Conservation (phyloP, 2,113 vertebrate species). For the Chitala chitala region DNA sequence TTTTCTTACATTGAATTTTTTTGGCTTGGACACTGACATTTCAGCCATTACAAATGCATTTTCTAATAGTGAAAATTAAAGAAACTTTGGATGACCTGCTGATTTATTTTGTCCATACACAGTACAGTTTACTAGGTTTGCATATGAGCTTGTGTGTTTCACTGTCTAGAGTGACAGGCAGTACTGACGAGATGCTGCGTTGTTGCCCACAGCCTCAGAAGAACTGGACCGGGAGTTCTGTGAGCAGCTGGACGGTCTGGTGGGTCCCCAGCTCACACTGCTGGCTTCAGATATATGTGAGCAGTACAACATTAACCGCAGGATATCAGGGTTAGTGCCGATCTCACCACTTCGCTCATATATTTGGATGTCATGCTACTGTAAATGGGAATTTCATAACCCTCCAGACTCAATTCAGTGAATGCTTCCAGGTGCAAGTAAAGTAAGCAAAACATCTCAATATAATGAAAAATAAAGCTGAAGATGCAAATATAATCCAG, state of each 20-base stretch:
- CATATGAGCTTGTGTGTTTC: too few species aligned
- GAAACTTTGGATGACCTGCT: too few species aligned
- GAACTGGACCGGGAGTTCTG: slow-evolving; percentile 86
- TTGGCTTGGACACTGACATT: too few species aligned
- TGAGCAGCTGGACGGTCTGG: slow-evolving; percentile 82
- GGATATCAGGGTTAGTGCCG: slow-evolving; percentile 81
- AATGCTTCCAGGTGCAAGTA: not conserved
- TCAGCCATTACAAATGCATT: too few species aligned
- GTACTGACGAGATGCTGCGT: not conserved
- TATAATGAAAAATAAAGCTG: too few species aligned
- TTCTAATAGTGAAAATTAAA: too few species aligned
- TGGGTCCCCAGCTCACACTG: slow-evolving; percentile 93
- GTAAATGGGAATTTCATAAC: not conserved
- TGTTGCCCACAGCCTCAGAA: slow-evolving; percentile 63
- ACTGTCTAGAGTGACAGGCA: not conserved
- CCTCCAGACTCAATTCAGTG: not conserved
- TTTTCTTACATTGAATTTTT: too few species aligned
- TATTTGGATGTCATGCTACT: not conserved
- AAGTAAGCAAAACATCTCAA: too few species aligned
- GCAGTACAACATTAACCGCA: slow-evolving; percentile 92
- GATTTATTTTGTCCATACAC: too few species aligned
- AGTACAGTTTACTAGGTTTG: too few species aligned
- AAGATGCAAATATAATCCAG: too few species aligned
- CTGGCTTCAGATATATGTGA: slow-evolving; percentile 96
- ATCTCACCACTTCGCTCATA: not conserved